These are phyloP conservation scores for Podarcis lilfordi DNA, from an alignment of 2,797 vertebrate species.

Conservation along the genomic window DNA sequence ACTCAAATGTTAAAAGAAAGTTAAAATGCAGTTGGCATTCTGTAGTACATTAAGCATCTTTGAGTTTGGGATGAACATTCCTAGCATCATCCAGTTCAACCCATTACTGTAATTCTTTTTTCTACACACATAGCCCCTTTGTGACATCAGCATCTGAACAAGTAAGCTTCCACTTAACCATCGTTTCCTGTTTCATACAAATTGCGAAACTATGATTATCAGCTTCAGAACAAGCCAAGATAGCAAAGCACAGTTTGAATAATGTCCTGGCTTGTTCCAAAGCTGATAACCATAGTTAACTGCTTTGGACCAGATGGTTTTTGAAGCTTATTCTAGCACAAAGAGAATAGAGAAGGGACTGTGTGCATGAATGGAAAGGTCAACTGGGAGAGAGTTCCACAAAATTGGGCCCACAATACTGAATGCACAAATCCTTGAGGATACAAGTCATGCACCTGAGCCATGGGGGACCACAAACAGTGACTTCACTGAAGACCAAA, in stretches of 20 bases:
- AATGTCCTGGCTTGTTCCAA: neutral
- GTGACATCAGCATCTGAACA: neutral
- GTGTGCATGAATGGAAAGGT: no score
- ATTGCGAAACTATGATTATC: neutral
- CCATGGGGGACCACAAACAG: no score
- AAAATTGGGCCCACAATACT: no score
- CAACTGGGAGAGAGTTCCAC: no score
- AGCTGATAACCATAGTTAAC: neutral
- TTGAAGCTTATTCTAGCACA: no score
- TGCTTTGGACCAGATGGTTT: neutral
- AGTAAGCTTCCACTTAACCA: neutral
- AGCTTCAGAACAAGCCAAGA: neutral
- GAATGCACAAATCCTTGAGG: no score
- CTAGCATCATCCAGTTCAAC: neutral
- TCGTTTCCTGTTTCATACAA: neutral
- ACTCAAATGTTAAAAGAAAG: neutral
- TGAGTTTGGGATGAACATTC: neutral
- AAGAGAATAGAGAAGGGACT: no score
- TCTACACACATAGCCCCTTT: neutral
- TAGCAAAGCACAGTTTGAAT: neutral
- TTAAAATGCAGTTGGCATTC: no score
- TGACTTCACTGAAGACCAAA: no score
- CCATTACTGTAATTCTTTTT: neutral
- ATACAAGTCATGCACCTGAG: no score
- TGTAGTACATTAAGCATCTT: neutral